Percentiles rank a stretch among this genome's conserved stretches.
Evolutionary conservation across 1,140 invertebrate species (phyloP).

Genomic region (Bombus superbus): DNA sequence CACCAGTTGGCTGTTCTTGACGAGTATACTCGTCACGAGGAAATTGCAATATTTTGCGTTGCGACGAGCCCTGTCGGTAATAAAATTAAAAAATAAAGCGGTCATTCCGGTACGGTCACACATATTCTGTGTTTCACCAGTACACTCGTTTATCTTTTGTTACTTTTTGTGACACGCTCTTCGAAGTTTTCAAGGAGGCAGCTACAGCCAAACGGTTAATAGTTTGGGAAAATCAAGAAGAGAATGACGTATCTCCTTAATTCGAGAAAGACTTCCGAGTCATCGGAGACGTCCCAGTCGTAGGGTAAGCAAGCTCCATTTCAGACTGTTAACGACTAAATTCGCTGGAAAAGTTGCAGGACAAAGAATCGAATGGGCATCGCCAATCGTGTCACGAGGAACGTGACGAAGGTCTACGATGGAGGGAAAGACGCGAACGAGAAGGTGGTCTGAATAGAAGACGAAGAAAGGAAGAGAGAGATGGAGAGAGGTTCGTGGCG

Average conservation of each 20-base stretch:
- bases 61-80: too few relatives aligned
- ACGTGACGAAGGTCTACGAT: conserved; percentile 50
- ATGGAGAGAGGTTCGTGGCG: conserved; percentile 71
- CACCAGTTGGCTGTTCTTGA: too few relatives aligned
- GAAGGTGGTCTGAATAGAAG: conserved; percentile 39
- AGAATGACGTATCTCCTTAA: neutral
- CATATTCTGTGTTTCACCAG: too few relatives aligned
- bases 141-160: too few relatives aligned
- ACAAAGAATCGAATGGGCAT: conserved; percentile 11
- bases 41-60: too few relatives aligned
- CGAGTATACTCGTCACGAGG: too few relatives aligned
- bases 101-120: too few relatives aligned
- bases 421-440: conserved; percentile 48
- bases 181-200: too few relatives aligned
- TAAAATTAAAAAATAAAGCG: too few relatives aligned
- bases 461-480: conserved; percentile 39
- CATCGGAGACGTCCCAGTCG: neutral
- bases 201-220: too few relatives aligned
- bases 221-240: too few relatives aligned
- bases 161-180: too few relatives aligned
- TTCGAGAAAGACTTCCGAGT: neutral
- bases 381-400: conserved; percentile 54
- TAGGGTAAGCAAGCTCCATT: neutral
- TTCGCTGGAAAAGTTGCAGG: neutral
- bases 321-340: neutral